Percentiles rank a stretch among this genome's conserved stretches.
Evolutionary conservation across 2,113 vertebrate species (phyloP).

Genomic region (Elachura formosa): DNA sequence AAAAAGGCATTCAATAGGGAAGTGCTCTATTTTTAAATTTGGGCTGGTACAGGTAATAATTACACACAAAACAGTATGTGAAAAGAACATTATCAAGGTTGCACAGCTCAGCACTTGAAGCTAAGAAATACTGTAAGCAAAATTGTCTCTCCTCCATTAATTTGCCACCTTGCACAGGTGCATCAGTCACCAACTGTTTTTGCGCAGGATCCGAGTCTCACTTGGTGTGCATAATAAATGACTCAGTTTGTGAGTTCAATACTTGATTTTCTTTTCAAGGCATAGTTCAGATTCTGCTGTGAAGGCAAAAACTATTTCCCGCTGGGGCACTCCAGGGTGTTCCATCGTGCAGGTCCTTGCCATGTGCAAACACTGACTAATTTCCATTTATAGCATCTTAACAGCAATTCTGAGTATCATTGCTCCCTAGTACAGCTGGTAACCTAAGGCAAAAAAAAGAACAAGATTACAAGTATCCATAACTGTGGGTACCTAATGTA

Average conservation of each 20-base stretch:
- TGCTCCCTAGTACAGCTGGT: background rate
- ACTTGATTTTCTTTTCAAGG: slow-evolving; percentile 4
- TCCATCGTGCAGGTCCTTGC: background rate
- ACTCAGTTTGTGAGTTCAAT: slow-evolving; percentile 3
- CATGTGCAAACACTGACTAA: background rate
- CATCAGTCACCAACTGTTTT: slow-evolving; percentile 47
- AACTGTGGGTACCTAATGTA: background rate
- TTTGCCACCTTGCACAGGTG: slow-evolving; percentile 41
- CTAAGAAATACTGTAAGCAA: slow-evolving; percentile 17
- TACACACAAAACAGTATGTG: slow-evolving; percentile 31
- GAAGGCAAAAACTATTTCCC: background rate
- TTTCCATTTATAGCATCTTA: background rate
- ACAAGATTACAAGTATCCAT: background rate
- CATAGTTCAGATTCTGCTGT: background rate
- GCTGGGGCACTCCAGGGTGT: background rate
- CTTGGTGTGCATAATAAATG: slow-evolving; percentile 2
- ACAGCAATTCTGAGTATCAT: background rate
- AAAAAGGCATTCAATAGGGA: background rate
- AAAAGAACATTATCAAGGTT: slow-evolving; percentile 57
- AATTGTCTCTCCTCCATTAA: slow-evolving; percentile 43
- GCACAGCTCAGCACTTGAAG: slow-evolving; percentile 51
- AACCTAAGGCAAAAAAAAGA: background rate
- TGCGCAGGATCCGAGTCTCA: background rate
- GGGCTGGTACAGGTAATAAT: slow-evolving; percentile 48
- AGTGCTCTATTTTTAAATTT: slow-evolving; percentile 45